phyloP scores from a whole-genome alignment of 2,888 invertebrate species.

The Drosophila monieri region DNA sequence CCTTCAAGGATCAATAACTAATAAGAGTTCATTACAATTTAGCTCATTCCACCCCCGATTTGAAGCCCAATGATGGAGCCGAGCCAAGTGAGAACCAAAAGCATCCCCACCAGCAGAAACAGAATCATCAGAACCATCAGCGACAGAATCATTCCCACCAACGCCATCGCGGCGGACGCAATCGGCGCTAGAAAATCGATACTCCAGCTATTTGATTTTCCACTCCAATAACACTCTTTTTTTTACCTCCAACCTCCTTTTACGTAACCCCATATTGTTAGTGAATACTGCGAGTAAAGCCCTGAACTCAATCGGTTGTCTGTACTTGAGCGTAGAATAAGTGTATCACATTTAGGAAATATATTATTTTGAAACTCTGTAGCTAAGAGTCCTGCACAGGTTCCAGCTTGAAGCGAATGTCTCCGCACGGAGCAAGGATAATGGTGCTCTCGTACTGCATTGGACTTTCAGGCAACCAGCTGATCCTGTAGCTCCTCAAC shows the following conservation, averaged over 20 bases:
- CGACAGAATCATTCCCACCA: constrained; percentile 57
- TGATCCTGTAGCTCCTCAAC: constrained; percentile 79
- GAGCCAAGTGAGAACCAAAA: constrained; percentile 3
- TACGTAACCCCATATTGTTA: constrained; percentile 52
- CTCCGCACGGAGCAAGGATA: constrained; percentile 80
- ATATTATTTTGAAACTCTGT: neutral
- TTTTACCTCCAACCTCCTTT: constrained; percentile 29
- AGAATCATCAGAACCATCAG: constrained; percentile 47
- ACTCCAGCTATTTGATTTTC: constrained; percentile 3
- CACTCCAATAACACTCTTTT: constrained; percentile 16
- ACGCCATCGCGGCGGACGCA: constrained; percentile 72
- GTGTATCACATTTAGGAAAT: constrained; percentile 13
- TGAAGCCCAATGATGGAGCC: constrained; percentile 31
- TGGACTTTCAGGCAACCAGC: constrained; percentile 67
- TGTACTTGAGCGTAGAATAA: constrained; percentile 15
- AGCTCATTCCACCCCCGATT: constrained; percentile 67
- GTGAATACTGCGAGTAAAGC: constrained; percentile 53
- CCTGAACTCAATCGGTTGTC: constrained; percentile 30
- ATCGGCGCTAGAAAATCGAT: constrained; percentile 62
- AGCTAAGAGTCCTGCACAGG: constrained; percentile 48
- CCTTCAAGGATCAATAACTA: neutral
- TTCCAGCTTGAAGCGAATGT: constrained; percentile 81
- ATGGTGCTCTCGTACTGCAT: constrained; percentile 75
- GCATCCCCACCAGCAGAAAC: constrained; percentile 30
- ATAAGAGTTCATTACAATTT: neutral